Evolutionary conservation across 2,888 invertebrate species (phyloP), one percentile per base, ranked within the genome.

Genomic region (Mesorhabditis spiculigera): DNA sequence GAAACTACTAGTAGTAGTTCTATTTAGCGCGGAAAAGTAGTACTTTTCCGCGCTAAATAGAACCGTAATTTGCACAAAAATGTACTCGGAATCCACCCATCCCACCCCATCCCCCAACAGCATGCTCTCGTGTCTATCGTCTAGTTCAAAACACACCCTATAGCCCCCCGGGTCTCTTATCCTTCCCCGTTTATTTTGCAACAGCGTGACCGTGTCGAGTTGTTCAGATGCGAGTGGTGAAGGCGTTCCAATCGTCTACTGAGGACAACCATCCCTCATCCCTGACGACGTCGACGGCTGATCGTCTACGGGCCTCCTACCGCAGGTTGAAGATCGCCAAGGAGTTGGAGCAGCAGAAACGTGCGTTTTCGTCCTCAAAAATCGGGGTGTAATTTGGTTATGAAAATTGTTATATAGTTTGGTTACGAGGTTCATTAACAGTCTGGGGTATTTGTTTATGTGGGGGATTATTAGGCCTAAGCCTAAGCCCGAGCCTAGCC

Each of bases 191-290:
- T 61, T 28, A 50, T 5, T 65, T 45, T 8, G 5, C 65, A 41
- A 5, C 8, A n/a, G n/a, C n/a, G 5, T 16, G 4, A 10, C 13
- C 45, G 61, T 74, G 43, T 78, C 45, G 63, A 61, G 63, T 62
- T 63, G 83, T 84, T 72, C 79, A 85, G 85, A 85, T 85, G 78
- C 82, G 85, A 41, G 85, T 85, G 6, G 81, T 85, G 50, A 78
- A 81, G 65, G 85, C 85, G 62, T 85, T 85, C 79, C 85, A 84
- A 71, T 76, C 82, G 5, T 76, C 76, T 68, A 78, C 78, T 72
- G 76, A 77, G 65, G 74, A 77, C 43, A 81, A 82, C 5, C 83
- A 84, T 70, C 84, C 84, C 6, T 79, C 78, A 43, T 83, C 83
- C 41, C 74, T 84, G 69, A 85, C 84, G 16, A 75, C 82, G 13